Percentiles rank a stretch among this genome's conserved stretches.
phyloP scores from a whole-genome alignment of 2,888 invertebrate species.

The Himalopsyche kuldschensis region DNA sequence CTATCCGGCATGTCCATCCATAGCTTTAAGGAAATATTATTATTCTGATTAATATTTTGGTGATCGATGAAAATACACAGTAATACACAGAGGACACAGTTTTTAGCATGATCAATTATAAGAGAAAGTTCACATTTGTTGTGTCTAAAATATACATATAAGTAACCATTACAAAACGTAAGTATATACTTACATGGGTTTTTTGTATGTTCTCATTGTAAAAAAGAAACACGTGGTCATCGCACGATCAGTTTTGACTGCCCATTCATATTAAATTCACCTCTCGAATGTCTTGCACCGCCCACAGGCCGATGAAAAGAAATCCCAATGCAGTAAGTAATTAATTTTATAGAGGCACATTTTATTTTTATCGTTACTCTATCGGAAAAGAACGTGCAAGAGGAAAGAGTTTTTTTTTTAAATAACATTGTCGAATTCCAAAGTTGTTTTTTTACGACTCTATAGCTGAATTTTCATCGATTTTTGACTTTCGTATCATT shows the following conservation, averaged over 20 bases:
- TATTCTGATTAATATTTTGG: too few relatives aligned
- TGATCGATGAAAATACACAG: too few relatives aligned
- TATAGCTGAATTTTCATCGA: too few relatives aligned
- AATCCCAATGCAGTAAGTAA: not conserved
- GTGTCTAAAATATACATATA: too few relatives aligned
- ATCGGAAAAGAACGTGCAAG: not conserved
- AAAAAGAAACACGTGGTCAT: not conserved
- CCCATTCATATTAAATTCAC: not conserved
- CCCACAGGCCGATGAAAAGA: not conserved
- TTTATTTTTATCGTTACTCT: not conserved
- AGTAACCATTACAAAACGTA: not conserved
- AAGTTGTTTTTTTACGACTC: too few relatives aligned
- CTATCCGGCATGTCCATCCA: too few relatives aligned
- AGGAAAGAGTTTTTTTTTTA: too few relatives aligned
- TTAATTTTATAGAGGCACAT: not conserved
- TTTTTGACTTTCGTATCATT: too few relatives aligned
- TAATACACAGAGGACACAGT: too few relatives aligned
- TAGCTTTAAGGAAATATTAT: too few relatives aligned
- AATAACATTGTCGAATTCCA: too few relatives aligned
- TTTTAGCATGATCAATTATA: not conserved
- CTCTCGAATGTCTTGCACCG: not conserved
- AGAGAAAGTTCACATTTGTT: not conserved
- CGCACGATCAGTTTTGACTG: not conserved
- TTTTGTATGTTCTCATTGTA: not conserved
- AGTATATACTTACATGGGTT: not conserved